Evolutionary conservation across 1,140 invertebrate species (phyloP).

Genomic region (Aphaenogaster ashmeadi): DNA sequence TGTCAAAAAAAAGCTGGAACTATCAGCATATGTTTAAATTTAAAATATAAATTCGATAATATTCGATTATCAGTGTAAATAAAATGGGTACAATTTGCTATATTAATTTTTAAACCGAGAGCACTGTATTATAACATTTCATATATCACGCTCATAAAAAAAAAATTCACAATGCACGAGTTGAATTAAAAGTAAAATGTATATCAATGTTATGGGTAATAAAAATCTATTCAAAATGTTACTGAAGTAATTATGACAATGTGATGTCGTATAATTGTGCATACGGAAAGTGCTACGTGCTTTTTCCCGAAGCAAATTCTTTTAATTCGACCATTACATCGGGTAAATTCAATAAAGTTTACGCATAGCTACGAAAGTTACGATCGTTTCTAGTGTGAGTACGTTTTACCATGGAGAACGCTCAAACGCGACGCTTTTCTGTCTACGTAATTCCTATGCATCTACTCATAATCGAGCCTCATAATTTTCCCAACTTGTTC

Average conservation of each 20-base stretch:
- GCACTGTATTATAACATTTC: conserved; percentile 1
- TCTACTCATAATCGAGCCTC: conserved; percentile 53
- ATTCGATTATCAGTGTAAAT: conserved; percentile 45
- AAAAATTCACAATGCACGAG: not conserved
- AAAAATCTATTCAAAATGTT: conserved; percentile 17
- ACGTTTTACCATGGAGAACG: not conserved
- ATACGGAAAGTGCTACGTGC: not conserved
- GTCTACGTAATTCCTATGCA: conserved; percentile 12
- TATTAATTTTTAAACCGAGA: conserved; percentile 25
- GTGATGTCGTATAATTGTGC: not conserved
- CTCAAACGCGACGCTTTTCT: conserved; percentile 5
- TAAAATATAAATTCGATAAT: conserved; percentile 27
- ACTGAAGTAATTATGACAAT: conserved; percentile 3
- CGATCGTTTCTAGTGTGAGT: not conserved
- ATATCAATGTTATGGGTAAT: not conserved
- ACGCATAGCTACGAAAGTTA: not conserved
- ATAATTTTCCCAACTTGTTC: conserved; percentile 51
- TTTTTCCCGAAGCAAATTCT: not conserved
- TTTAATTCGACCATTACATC: conserved; percentile 24
- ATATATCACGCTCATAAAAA: not conserved
- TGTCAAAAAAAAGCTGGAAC: conserved; percentile 11
- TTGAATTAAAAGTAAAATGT: conserved; percentile 30
- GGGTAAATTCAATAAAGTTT: conserved; percentile 34
- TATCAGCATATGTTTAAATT: conserved; percentile 16
- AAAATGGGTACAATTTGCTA: conserved; percentile 33